A percentile compares a stretch with the other conserved stretches of the same genome.
Evolutionary conservation across 2,888 invertebrate species (phyloP).

Genomic region (Noctuana brunneofusca): DNA sequence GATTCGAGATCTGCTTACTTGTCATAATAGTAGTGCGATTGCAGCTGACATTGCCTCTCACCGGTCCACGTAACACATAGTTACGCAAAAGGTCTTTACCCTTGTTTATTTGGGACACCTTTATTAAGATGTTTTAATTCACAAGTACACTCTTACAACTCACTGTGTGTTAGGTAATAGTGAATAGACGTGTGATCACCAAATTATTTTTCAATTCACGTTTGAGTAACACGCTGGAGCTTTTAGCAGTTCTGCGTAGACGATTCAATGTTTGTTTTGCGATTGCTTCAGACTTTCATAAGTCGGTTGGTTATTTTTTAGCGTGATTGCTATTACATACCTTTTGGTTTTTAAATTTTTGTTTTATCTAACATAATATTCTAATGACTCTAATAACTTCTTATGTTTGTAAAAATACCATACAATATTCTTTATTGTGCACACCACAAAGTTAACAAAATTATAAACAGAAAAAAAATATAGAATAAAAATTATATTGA

Average conservation of each 20-base stretch:
- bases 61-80: slow-evolving; percentile 66
- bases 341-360: not conserved
- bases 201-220: slow-evolving; percentile 58
- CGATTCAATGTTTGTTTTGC: slow-evolving; percentile 46
- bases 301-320: not conserved
- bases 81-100: slow-evolving; percentile 82
- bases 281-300: slow-evolving; percentile 48
- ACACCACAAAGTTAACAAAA: too few relatives aligned
- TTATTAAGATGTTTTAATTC: slow-evolving; percentile 75
- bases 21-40: slow-evolving; percentile 63
- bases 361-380: not conserved
- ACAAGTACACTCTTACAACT: slow-evolving; percentile 64
- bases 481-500: too few relatives aligned
- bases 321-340: not conserved
- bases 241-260: slow-evolving; percentile 52
- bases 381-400: too few relatives aligned
- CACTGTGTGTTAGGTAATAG: slow-evolving; percentile 55
- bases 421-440: too few relatives aligned
- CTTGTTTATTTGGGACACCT: slow-evolving; percentile 78
- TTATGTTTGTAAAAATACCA: too few relatives aligned
- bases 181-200: slow-evolving; percentile 42
- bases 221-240: slow-evolving; percentile 55
- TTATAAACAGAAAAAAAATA: too few relatives aligned
- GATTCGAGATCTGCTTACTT: slow-evolving; percentile 55
- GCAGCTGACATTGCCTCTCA: slow-evolving; percentile 81